Evolutionary conservation across 2,113 vertebrate species (phyloP), one percentile per base, ranked within the genome.

Genomic region (Echinops telfairi): DNA sequence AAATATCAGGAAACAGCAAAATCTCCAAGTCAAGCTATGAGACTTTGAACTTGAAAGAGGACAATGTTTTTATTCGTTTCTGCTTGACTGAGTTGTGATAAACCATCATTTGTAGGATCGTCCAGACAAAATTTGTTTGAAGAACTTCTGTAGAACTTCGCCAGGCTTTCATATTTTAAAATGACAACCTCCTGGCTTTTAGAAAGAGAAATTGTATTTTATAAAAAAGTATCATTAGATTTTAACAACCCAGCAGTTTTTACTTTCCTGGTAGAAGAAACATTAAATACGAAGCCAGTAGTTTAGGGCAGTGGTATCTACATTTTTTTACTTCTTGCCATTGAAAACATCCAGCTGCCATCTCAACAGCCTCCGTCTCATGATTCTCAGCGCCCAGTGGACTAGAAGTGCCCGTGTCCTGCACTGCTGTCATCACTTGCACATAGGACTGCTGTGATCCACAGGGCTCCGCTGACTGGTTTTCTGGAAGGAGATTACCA

Each of bases 201-300:
- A 33, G 70, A 88, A 92, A 53, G 47, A 53, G 1, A 53, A 83
- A 3, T 76, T 92, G 82, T 38, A 57, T 79, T 92, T 94, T 88
- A n/a, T 85, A 43, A 94, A 83, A 88, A 81, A 60, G 66, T n/a
- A 83, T 83, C 47, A 9, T 80, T 89, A 64, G 36, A n/a, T 27
- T 83, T 29, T 71, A 71, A 3, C 33, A 90, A 62, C 14, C 22
- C 27, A 88, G 4, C 62, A 4, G 3, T 64, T 71, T 84, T 86
- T 90, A 62, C 38, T 79, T 92, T 76, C 6, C 29, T 84, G 12
- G 25, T 86, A 3, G 22, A 83, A 92, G 58, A 77, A 33, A 90
- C 90, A 79, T 90, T 73, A 88, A 88, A 71, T 90, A 88, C 27
- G 58, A 75, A 20, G 15, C 20, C 71, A 71, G 2, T 66, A 73